Evolutionary conservation across 2,113 vertebrate genomes (phyloP).

Genomic region (Cebus imitator): DNA sequence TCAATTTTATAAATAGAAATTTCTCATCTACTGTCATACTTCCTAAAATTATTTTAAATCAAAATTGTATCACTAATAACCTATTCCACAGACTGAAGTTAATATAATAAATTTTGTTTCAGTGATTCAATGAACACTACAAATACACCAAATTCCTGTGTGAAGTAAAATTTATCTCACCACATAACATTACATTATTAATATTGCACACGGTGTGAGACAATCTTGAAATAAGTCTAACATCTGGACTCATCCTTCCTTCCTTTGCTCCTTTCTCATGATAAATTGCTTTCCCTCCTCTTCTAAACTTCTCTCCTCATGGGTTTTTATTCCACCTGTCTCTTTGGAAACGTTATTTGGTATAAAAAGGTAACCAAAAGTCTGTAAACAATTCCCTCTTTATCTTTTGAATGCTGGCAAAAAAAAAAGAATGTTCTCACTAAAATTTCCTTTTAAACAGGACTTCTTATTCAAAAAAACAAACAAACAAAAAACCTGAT

Average conservation of each 20-base stretch:
- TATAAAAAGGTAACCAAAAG: neutral
- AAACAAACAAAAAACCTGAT: neutral
- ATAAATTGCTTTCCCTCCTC: neutral
- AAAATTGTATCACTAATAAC: neutral
- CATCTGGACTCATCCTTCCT: neutral
- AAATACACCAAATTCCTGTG: neutral
- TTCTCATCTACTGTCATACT: neutral
- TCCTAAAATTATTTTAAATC: neutral
- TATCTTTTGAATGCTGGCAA: neutral
- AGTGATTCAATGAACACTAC: neutral
- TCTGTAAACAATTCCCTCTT: neutral
- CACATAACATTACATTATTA: neutral
- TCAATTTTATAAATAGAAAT: neutral
- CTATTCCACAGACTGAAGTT: neutral
- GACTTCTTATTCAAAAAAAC: neutral
- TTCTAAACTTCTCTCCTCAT: neutral
- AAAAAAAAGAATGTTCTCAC: neutral
- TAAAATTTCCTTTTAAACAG: neutral
- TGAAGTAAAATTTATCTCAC: neutral
- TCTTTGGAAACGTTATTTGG: neutral
- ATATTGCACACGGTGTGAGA: neutral
- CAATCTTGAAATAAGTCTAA: neutral
- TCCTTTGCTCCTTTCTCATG: neutral
- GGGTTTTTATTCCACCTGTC: neutral
- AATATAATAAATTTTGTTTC: neutral